phyloP scores from a whole-genome alignment of 2,113 vertebrate species.

The Scartelaos histophorus region DNA sequence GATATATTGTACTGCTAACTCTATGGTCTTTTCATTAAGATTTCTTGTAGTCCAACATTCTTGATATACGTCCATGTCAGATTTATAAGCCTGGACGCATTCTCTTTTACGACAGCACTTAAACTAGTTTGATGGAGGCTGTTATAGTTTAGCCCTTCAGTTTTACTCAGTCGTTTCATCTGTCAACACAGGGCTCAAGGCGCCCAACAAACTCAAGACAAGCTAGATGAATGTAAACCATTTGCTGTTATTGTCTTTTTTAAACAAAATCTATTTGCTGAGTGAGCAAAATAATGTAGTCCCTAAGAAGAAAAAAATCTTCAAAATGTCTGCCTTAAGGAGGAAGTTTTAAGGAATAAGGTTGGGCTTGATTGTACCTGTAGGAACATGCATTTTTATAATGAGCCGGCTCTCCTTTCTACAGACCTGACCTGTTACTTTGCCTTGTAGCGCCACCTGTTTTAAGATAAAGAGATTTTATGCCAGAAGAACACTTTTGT shows the following conservation, averaged over 20 bases:
- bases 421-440: too few species aligned
- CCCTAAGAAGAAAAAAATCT: too few species aligned
- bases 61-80: neutral
- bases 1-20: neutral
- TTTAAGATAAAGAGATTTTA: too few species aligned
- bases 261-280: neutral
- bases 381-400: too few species aligned
- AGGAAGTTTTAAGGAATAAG: too few species aligned
- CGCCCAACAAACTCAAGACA: neutral
- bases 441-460: too few species aligned
- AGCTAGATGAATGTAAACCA: neutral
- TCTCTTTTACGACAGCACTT: slow-evolving; percentile 2
- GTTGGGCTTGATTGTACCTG: too few species aligned
- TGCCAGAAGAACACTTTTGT: too few species aligned
- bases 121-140: slow-evolving; percentile 4
- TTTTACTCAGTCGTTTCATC: neutral
- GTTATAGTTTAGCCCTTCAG: slow-evolving; percentile 1
- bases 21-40: slow-evolving; percentile 2
- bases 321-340: too few species aligned
- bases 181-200: neutral
- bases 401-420: too few species aligned
- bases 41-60: neutral
- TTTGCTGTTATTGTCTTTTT: neutral
- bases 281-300: too few species aligned
- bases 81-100: slow-evolving; percentile 2